These are phyloP conservation scores for Aphelenchoides fujianensis DNA, from an alignment of 1,140 invertebrate species.

Conservation along the genomic window DNA sequence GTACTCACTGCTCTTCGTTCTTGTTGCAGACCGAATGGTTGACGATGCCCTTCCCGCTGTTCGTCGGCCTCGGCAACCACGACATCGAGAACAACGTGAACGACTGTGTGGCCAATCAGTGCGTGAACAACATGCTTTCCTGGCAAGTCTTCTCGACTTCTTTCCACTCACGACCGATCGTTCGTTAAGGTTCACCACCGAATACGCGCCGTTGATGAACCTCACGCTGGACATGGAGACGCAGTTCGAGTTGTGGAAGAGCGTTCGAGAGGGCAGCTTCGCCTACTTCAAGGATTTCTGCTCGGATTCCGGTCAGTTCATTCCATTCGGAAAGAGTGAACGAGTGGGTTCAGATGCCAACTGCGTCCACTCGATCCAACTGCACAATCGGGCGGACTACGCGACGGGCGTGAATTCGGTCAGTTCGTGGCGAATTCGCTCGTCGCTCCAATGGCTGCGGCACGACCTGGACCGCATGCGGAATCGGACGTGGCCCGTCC, in stretches of 20 bases:
- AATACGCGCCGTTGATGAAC: constrained; percentile 32
- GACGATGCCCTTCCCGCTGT: constrained; percentile 49
- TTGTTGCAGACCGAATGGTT: constrained; percentile 43
- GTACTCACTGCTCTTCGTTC: background rate
- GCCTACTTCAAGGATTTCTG: constrained; percentile 45
- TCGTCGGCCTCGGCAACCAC: constrained; percentile 52
- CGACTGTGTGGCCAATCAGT: constrained; percentile 54
- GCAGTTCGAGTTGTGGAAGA: constrained; percentile 35
- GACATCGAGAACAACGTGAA: constrained; percentile 58
- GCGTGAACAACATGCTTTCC: constrained; percentile 53
- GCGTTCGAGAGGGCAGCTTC: constrained; percentile 37
- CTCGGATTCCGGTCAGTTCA: constrained; percentile 30
- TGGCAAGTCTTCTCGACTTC: constrained; percentile 34
- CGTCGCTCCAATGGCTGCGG: constrained; percentile 41
- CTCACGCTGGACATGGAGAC: constrained; percentile 31
- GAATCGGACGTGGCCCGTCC: constrained; percentile 40
- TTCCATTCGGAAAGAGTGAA: background rate
- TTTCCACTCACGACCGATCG: background rate
- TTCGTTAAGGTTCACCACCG: constrained; percentile 32
- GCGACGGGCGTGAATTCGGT: constrained; percentile 33
- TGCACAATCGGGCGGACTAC: constrained; percentile 50
- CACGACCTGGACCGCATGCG: constrained; percentile 31
- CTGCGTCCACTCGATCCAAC: constrained; percentile 44
- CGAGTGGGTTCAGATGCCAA: constrained; percentile 18
- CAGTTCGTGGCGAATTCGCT: constrained; percentile 34